phyloP scores from a whole-genome alignment of 2,888 invertebrate species.

The Prosopocoilus inquinatus region DNA sequence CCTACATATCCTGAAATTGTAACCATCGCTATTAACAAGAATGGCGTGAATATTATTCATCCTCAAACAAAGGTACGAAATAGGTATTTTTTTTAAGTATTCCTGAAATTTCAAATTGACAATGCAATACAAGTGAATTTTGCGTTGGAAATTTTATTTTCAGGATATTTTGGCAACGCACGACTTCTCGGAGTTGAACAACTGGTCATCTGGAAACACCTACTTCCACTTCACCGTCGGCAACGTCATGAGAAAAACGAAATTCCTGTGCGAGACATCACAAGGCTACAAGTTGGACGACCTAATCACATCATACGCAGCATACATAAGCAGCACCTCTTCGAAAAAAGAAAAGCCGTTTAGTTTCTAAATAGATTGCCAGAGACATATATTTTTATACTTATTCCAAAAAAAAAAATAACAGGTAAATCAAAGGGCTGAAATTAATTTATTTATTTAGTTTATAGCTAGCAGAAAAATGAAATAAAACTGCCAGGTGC shows the following conservation, averaged over 20 bases:
- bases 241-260: slow-evolving; percentile 87
- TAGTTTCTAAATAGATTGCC: slow-evolving; percentile 8
- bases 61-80: slow-evolving; percentile 73
- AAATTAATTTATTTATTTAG: no score
- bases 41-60: slow-evolving; percentile 88
- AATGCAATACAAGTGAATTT: no score
- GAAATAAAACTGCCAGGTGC: no score
- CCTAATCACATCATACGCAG: slow-evolving; percentile 86
- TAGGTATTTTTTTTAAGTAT: no score
- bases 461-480: no score
- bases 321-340: slow-evolving; percentile 49
- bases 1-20: slow-evolving; percentile 82
- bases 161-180: slow-evolving; percentile 81
- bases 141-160: slow-evolving; percentile 31
- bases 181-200: slow-evolving; percentile 84
- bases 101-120: no score
- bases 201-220: slow-evolving; percentile 95
- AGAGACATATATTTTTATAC: no score
- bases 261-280: slow-evolving; percentile 85
- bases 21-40: slow-evolving; percentile 85
- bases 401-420: no score
- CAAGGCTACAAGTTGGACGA: slow-evolving; percentile 97
- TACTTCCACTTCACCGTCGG: slow-evolving; percentile 95
- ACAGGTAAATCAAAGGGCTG: no score
- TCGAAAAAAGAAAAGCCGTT: slow-evolving; percentile 19